A percentile compares a stretch with the other conserved stretches of the same genome.
Evolutionary conservation across 2,113 vertebrate species (phyloP).

Genomic region (Passer montanus): DNA sequence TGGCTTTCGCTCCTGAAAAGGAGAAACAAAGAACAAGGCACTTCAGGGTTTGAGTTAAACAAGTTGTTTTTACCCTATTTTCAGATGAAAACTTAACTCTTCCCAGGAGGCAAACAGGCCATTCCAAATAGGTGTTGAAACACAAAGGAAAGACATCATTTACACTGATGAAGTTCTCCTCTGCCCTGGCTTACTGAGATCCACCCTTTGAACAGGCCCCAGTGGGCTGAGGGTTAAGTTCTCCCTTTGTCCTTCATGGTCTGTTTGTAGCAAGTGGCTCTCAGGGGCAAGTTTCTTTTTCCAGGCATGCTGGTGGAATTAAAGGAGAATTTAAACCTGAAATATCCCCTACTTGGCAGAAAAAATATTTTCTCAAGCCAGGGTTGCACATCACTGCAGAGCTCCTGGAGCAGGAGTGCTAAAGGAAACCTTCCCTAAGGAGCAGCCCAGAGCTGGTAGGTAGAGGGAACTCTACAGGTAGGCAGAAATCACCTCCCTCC

Average conservation of each 20-base stretch:
- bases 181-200: background rate
- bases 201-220: background rate
- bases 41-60: background rate
- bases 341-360: background rate
- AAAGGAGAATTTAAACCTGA: background rate
- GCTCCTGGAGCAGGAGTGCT: background rate
- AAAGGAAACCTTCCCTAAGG: background rate
- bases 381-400: background rate
- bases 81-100: background rate
- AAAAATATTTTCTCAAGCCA: background rate
- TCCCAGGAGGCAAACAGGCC: background rate
- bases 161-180: background rate
- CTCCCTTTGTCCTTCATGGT: background rate
- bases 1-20: constrained; percentile 46
- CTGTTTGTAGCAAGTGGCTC: background rate
- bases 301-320: background rate
- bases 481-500: background rate
- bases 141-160: background rate
- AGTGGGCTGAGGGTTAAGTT: background rate
- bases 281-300: background rate
- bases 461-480: background rate
- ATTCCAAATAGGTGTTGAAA: background rate
- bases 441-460: background rate
- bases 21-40: background rate
- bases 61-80: background rate